Conservation (phyloP, 2,797 vertebrate genomes). For the Taeniopygia guttata region DNA sequence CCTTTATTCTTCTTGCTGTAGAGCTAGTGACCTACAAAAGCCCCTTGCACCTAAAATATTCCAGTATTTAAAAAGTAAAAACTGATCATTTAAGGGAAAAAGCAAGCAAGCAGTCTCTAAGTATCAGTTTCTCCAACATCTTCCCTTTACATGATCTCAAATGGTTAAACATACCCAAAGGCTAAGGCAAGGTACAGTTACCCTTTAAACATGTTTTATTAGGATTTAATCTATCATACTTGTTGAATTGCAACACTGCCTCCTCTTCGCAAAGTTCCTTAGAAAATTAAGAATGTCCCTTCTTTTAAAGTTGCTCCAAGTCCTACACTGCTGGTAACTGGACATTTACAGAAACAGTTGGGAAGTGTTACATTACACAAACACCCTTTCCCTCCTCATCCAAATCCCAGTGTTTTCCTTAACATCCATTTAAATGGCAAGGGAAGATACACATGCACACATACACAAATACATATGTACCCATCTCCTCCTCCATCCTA, state of each 20-base stretch:
- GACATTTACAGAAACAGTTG: background rate
- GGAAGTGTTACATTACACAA: background rate
- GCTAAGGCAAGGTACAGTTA: background rate
- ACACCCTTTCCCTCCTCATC: background rate
- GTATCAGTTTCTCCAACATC: background rate
- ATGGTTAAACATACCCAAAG: background rate
- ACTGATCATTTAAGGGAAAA: background rate
- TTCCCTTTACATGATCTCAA: background rate
- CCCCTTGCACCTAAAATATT: constrained; percentile 24
- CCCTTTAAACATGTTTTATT: background rate
- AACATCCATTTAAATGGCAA: background rate
- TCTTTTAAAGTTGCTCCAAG: background rate
- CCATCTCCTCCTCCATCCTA: background rate
- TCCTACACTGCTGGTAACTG: background rate
- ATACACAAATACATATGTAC: background rate
- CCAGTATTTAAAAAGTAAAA: background rate
- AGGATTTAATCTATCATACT: background rate
- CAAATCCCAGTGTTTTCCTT: background rate
- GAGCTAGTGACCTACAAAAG: constrained; percentile 65
- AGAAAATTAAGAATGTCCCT: background rate
- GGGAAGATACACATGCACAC: background rate
- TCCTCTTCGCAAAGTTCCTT: background rate
- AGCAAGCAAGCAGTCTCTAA: background rate
- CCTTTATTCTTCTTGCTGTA: constrained; percentile 19
- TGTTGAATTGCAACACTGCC: background rate